Percentiles rank a stretch among this genome's conserved stretches.
phyloP scores from a whole-genome alignment of 2,888 invertebrate genomes.

The Cephus pygmeus region DNA sequence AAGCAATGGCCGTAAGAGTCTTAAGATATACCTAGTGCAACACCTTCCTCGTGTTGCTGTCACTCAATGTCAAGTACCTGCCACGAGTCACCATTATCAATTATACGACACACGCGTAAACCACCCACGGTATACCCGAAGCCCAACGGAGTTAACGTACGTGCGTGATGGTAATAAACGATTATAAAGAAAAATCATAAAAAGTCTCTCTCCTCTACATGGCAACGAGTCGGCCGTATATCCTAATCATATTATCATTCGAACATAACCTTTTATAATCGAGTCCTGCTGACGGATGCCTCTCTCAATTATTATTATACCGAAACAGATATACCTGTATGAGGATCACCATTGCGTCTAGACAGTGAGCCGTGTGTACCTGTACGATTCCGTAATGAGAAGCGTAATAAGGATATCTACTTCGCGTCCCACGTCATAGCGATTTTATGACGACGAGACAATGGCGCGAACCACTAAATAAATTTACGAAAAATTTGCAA shows the following conservation, averaged over 20 bases:
- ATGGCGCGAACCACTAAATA: background rate
- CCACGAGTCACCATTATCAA: background rate
- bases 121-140: background rate
- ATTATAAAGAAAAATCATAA: background rate
- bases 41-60: background rate
- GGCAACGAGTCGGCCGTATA: background rate
- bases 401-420: background rate
- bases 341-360: background rate
- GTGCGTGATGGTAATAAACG: background rate
- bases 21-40: background rate
- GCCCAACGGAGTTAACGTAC: background rate
- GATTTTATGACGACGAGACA: background rate
- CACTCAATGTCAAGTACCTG: background rate
- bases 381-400: background rate
- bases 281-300: background rate
- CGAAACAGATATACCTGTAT: background rate
- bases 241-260: background rate
- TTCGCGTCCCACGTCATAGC: background rate
- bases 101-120: background rate
- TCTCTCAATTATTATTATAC: background rate
- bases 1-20: background rate
- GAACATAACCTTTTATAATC: background rate
- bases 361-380: no score
- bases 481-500: background rate
- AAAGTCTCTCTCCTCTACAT: background rate